Evolutionary conservation across 2,113 vertebrate species (phyloP).

Genomic region (Gambusia holbrooki): DNA sequence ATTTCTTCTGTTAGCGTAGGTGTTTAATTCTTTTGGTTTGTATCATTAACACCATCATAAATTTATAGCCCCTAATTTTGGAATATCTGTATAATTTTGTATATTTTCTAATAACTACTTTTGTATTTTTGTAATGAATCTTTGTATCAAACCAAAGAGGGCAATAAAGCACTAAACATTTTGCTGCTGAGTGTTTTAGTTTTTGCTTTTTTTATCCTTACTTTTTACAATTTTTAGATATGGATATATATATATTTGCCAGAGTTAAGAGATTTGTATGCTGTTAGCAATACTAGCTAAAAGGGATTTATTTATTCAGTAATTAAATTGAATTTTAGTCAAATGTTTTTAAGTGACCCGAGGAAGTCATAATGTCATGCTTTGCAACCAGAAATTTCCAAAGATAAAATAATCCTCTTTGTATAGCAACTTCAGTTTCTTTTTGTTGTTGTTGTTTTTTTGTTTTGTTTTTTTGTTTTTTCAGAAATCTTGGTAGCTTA

Average conservation of each 20-base stretch:
- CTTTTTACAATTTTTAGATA: too few species aligned
- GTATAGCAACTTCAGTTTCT: background rate
- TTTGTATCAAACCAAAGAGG: constrained; percentile 54
- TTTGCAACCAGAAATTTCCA: background rate
- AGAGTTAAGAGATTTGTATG: background rate
- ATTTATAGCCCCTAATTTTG: constrained; percentile 57
- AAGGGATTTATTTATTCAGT: too few species aligned
- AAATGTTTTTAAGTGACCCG: too few species aligned
- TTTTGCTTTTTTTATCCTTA: too few species aligned
- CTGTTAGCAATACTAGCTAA: too few species aligned
- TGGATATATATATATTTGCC: too few species aligned
- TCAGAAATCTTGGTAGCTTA: too few species aligned
- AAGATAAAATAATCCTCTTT: background rate
- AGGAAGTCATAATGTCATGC: background rate
- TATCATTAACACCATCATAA: constrained; percentile 19
- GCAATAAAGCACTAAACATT: constrained; percentile 69
- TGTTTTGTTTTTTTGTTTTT: too few species aligned
- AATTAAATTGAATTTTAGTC: too few species aligned
- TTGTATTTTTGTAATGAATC: constrained; percentile 63
- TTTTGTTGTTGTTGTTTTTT: background rate
- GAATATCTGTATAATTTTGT: constrained; percentile 67
- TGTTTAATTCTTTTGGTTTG: constrained; percentile 23
- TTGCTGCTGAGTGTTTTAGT: too few species aligned
- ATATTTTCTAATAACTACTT: constrained; percentile 69
- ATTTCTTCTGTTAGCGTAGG: background rate